Evolutionary conservation across 2,888 invertebrate species (phyloP).

Genomic region (Tiliacea citrago): DNA sequence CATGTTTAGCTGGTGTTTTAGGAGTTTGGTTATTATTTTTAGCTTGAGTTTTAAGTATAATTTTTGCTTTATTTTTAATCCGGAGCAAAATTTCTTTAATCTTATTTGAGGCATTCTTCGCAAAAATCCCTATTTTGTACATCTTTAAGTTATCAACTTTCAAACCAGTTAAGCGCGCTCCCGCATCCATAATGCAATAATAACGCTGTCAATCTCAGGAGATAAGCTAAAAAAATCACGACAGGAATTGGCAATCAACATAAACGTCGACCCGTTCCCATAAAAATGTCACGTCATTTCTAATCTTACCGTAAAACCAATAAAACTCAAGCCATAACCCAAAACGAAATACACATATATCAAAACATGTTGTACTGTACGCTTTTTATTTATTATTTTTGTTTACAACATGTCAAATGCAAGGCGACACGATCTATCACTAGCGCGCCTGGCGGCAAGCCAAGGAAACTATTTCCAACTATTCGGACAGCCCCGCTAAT

Average conservation of each 20-base stretch:
- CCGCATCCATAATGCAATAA: conserved; percentile 44
- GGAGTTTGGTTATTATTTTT: conserved; percentile 18
- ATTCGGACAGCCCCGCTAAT: conserved; percentile 83
- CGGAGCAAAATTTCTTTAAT: not conserved
- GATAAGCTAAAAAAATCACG: conserved; percentile 55
- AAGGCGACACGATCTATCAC: conserved; percentile 83
- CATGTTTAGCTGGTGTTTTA: conserved; percentile 37
- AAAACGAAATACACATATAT: conserved; percentile 81
- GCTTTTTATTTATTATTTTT: conserved; percentile 85
- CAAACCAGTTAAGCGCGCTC: conserved; percentile 12
- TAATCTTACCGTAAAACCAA: conserved; percentile 81
- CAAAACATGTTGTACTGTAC: conserved; percentile 78
- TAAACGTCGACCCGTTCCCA: conserved; percentile 68
- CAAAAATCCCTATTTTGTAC: not conserved
- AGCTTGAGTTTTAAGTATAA: not conserved
- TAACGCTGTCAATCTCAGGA: conserved; percentile 55
- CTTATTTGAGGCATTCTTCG: not conserved
- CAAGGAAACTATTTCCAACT: conserved; percentile 87
- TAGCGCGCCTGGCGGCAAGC: conserved; percentile 81
- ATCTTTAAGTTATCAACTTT: not conserved
- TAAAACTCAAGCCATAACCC: conserved; percentile 81
- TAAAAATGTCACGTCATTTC: conserved; percentile 76
- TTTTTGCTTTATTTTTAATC: conserved; percentile 12
- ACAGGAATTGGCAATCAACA: conserved; percentile 74
- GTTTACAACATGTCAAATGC: conserved; percentile 86